Percentiles rank a stretch among this genome's conserved stretches.
Evolutionary conservation across 2,888 invertebrate species (phyloP).

Genomic region (Dorcus parallelipipedus): DNA sequence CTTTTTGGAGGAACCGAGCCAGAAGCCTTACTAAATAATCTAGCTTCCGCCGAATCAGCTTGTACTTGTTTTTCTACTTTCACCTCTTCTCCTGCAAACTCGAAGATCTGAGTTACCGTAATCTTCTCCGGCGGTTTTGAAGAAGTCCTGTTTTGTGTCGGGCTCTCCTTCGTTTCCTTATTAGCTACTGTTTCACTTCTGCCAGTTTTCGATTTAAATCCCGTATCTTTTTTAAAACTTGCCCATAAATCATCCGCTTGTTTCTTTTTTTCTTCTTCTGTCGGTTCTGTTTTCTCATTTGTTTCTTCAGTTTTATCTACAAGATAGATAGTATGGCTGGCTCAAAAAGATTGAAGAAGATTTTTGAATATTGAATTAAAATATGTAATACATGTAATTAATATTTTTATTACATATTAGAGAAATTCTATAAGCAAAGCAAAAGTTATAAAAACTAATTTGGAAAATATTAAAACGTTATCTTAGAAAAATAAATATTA

Average conservation of each 20-base stretch:
- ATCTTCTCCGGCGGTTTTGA: constrained; percentile 49
- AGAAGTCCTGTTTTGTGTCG: constrained; percentile 12
- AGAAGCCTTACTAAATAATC: constrained; percentile 38
- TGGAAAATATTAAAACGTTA: too few relatives aligned
- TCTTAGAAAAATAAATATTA: too few relatives aligned
- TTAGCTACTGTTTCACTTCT: constrained; percentile 4
- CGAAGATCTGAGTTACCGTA: constrained; percentile 67
- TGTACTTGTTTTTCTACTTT: constrained; percentile 62
- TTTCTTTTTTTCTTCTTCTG: constrained; percentile 66
- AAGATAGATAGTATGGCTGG: background rate
- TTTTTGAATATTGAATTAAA: too few relatives aligned
- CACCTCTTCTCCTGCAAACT: constrained; percentile 86
- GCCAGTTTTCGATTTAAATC: constrained; percentile 44
- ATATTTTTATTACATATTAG: too few relatives aligned
- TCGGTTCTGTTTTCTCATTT: constrained; percentile 26
- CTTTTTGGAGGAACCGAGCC: constrained; percentile 36
- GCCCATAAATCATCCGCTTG: constrained; percentile 77
- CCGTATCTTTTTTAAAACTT: constrained; percentile 70
- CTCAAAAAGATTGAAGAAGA: too few relatives aligned
- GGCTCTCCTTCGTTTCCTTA: constrained; percentile 26
- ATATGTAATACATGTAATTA: too few relatives aligned
- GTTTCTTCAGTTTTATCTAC: constrained; percentile 7
- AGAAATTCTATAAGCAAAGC: too few relatives aligned
- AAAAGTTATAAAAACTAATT: too few relatives aligned
- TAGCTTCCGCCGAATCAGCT: constrained; percentile 53